Percentiles rank a stretch among this genome's conserved stretches.
These are phyloP conservation scores for Candidula unifasciata DNA, from an alignment of 2,888 invertebrate genomes.

Conservation along the genomic window DNA sequence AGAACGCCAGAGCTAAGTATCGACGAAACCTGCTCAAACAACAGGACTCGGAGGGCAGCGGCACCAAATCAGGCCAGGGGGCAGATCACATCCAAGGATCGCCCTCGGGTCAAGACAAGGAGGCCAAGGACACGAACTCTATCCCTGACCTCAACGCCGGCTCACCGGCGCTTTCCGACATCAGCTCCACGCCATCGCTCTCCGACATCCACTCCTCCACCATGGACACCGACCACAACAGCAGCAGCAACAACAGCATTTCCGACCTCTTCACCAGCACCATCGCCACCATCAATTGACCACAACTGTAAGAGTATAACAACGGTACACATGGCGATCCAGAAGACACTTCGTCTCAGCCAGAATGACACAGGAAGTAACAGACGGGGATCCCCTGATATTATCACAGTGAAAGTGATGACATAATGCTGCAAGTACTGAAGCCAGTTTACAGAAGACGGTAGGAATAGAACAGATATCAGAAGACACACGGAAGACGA, in stretches of 20 bases:
- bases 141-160: constrained; percentile 67
- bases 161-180: constrained; percentile 73
- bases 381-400: too few species aligned
- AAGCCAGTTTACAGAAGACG: too few species aligned
- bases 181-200: constrained; percentile 72
- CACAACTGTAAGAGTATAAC: background rate
- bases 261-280: constrained; percentile 72
- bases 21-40: constrained; percentile 87
- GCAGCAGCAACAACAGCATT: constrained; percentile 64
- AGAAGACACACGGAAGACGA: too few species aligned
- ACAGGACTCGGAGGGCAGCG: constrained; percentile 59
- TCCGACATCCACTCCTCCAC: constrained; percentile 69
- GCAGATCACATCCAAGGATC: constrained; percentile 34
- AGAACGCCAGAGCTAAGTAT: constrained; percentile 99
- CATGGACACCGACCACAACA: constrained; percentile 67
- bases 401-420: too few species aligned
- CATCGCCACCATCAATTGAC: constrained; percentile 59
- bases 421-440: too few species aligned
- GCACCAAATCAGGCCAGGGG: constrained; percentile 38
- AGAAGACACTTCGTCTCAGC: too few species aligned
- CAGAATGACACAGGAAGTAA: too few species aligned
- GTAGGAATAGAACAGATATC: too few species aligned
- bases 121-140: constrained; percentile 59
- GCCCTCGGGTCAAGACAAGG: constrained; percentile 48
- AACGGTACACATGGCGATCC: too few species aligned